Evolutionary conservation across 2,797 vertebrate genomes (phyloP), one percentile per base, ranked within the genome.

Genomic region (Lepilemur septentrionalis): DNA sequence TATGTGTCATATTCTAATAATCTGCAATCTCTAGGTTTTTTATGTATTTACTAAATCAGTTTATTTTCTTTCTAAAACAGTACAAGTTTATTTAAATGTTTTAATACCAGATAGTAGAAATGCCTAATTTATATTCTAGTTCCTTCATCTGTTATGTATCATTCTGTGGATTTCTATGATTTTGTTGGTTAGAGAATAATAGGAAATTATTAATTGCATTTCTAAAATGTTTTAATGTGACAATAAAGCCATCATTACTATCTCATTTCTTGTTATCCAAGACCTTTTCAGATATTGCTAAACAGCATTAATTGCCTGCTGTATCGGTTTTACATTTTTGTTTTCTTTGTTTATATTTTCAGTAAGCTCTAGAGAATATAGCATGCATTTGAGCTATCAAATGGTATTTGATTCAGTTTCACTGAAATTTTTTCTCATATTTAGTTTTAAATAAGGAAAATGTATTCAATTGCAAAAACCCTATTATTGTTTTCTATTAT

Each of bases 21-120:
- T 86, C 50, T 76, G 8, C 72, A 52, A 79, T 92, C 48, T 95
- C 41, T 43, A 72, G 55, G 22, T 88, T 91, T 73, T 82, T 93
- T 89, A 79, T 80, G 20, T 72, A 65, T 88, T 94, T 89, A 94
- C 67, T 50, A 78, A 10, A 84, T 38, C 35, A 80, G 2, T 67
- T 91, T 93, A 41, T 59, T 96, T 93, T 95, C 9, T 95, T 94
- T 87, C 69, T 93, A 86, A 86, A 92, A 55, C 48, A 81, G 48
- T 80, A 48, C 4, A 76, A 35, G 17, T 93, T 89, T 76, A 92
- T 78, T 92, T 32, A 63, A 2, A n/a, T 76, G 50, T 96, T 92
- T 91, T 57, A 61, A 14, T 84, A n/a, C 46, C 25, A 82, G 57
- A 30, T 41, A 80, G 28, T 86, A 87, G 67, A 97, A 81, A 92